These are phyloP conservation scores for Torymus auratus DNA, from an alignment of 2,888 invertebrate genomes.

Conservation along the genomic window DNA sequence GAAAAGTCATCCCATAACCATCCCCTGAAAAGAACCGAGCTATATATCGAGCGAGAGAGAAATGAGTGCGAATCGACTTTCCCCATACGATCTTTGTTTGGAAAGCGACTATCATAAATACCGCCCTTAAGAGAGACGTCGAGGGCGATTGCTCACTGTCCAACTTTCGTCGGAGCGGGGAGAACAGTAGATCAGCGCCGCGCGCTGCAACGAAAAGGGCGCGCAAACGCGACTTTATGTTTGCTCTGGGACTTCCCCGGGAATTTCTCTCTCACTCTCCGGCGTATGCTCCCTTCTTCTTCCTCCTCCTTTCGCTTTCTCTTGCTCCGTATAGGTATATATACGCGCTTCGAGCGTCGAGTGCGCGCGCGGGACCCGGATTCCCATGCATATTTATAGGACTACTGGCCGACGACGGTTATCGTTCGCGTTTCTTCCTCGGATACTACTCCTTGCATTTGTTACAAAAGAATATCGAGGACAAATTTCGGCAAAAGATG, in stretches of 20 bases:
- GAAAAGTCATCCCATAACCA: constrained; percentile 20
- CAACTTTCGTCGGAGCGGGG: constrained; percentile 42
- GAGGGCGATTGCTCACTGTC: constrained; percentile 41
- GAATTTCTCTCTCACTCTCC: neutral
- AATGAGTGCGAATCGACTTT: constrained; percentile 40
- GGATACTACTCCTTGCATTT: too few relatives aligned
- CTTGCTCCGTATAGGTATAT: neutral
- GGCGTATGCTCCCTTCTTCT: neutral
- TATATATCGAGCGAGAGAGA: neutral
- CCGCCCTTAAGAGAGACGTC: constrained; percentile 49
- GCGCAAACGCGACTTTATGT: constrained; percentile 25
- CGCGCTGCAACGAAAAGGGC: neutral
- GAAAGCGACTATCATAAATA: constrained; percentile 29
- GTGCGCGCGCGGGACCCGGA: neutral
- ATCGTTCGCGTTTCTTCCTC: neutral
- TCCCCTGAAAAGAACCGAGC: neutral
- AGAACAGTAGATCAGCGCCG: constrained; percentile 2
- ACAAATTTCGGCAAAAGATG: too few relatives aligned
- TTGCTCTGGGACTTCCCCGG: constrained; percentile 19
- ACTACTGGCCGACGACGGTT: constrained; percentile 4
- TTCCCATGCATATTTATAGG: constrained; percentile 44
- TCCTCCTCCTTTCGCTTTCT: neutral
- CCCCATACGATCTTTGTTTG: constrained; percentile 25
- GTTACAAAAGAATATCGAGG: too few relatives aligned
- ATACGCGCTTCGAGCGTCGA: neutral